Evolutionary conservation across 2,888 invertebrate species (phyloP), one percentile per base, ranked within the genome.

Genomic region (Thereva nobilitata): DNA sequence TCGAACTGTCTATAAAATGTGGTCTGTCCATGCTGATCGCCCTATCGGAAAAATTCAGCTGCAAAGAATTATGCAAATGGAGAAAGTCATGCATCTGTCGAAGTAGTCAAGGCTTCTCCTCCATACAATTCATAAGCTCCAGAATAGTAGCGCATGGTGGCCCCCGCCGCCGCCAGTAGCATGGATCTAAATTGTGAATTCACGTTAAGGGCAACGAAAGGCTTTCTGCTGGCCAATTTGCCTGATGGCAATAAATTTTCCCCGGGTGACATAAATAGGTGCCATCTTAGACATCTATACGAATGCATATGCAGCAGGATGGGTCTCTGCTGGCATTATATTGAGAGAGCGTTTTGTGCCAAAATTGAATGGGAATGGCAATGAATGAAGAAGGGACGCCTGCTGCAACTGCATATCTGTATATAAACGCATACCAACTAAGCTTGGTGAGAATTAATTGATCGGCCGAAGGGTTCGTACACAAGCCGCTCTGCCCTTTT

Each of bases 371-470:
- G 47, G 38, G 38, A 47, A 45, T 9, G 57, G n/a, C 35, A 4
- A 38, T 37, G 47, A 47, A 8, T 35, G 56, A 12, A 5, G 45
- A 10, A 12, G 37, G n/a, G 37, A 37, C 57, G 34, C 37, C 47
- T 38, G 5, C 47, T n/a, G 23, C 41, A 41, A 2, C 38, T n/a
- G n/a, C 56, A n/a, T n/a, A 38, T 2, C 12, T 37, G 34, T 44
- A n/a, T 56, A 45, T 7, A 44, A 10, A 8, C 12, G 47, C 50
- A 23, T 50, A 40, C 40, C 61, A 61, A 61, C 41, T 61, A 61
- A 61, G 50, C 61, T 50, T 41, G 49, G 50, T 23, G 61, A 61
- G 50, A 61, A 61, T 61, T 61, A 61, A 61, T 61, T 61, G 57
- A 59, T 59, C 57, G 57, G 47, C 57, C 38, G 47, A 47, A 47